phyloP scores from a whole-genome alignment of 2,113 vertebrate genomes.

The Mormoops blainvillei region DNA sequence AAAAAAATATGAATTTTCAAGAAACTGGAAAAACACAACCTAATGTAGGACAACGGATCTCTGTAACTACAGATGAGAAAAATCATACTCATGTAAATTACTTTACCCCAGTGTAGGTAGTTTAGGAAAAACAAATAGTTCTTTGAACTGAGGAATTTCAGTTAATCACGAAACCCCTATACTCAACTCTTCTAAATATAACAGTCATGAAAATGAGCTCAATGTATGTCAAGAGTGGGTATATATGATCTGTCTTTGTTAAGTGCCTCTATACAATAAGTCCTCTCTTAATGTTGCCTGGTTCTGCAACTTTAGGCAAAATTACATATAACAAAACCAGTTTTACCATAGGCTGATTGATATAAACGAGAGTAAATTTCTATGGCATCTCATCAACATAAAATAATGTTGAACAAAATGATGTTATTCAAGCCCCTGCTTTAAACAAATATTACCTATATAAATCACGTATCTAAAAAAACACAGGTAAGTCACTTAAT shows the following conservation, averaged over 20 bases:
- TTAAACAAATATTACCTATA: not conserved
- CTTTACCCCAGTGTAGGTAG: not conserved
- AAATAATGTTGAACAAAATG: not conserved
- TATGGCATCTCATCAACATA: not conserved
- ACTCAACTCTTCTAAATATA: not conserved
- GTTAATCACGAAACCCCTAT: not conserved
- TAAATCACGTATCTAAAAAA: not conserved
- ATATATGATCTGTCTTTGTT: not conserved
- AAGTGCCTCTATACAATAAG: not conserved
- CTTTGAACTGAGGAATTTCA: not conserved
- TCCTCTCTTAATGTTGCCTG: not conserved
- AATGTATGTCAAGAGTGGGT: not conserved
- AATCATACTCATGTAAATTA: not conserved
- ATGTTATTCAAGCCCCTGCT: not conserved
- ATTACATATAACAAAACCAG: not conserved
- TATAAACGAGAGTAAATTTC: not conserved
- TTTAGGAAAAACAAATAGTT: not conserved
- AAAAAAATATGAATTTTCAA: not conserved
- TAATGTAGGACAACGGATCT: not conserved
- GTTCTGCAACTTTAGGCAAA: not conserved
- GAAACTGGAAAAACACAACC: not conserved
- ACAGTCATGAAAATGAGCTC: not conserved
- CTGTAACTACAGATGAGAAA: not conserved
- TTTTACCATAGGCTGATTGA: not conserved
- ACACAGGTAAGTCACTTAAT: not conserved